Percentiles rank a stretch among this genome's conserved stretches.
Conservation (phyloP, 2,113 vertebrate species). For the Psilopogon haemacephalus region DNA sequence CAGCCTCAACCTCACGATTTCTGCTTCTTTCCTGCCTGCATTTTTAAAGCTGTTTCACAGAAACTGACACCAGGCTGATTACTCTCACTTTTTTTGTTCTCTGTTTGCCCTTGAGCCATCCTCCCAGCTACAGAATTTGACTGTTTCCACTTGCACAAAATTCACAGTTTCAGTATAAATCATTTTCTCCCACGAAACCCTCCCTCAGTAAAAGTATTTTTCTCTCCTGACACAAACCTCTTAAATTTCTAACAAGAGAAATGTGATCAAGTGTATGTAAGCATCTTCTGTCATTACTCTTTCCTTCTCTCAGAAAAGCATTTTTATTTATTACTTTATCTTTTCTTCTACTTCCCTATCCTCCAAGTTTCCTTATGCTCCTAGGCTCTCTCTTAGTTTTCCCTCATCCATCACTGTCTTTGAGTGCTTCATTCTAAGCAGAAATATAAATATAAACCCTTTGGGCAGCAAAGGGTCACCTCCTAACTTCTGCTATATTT, state of each 20-base stretch:
- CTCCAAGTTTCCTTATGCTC: neutral
- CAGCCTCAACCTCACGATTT: neutral
- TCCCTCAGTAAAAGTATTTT: neutral
- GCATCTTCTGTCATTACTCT: neutral
- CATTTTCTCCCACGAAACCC: neutral
- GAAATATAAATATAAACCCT: neutral
- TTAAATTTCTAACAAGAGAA: neutral
- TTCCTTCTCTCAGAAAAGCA: neutral
- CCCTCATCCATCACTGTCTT: neutral
- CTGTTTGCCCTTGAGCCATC: neutral
- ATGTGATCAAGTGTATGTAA: neutral
- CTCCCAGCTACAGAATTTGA: neutral
- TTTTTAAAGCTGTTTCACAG: neutral
- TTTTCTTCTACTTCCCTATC: neutral
- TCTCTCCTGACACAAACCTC: neutral
- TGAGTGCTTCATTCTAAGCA: neutral
- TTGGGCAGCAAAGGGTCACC: neutral
- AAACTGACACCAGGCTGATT: neutral
- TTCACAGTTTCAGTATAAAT: neutral
- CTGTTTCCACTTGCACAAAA: neutral
- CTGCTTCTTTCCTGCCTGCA: neutral
- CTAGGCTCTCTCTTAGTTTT: neutral
- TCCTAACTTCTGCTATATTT: neutral
- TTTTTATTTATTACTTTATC: neutral
- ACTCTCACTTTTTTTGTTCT: neutral